Evolutionary conservation across 2,113 vertebrate species (phyloP).

Genomic region (Amblyopsis rosae): DNA sequence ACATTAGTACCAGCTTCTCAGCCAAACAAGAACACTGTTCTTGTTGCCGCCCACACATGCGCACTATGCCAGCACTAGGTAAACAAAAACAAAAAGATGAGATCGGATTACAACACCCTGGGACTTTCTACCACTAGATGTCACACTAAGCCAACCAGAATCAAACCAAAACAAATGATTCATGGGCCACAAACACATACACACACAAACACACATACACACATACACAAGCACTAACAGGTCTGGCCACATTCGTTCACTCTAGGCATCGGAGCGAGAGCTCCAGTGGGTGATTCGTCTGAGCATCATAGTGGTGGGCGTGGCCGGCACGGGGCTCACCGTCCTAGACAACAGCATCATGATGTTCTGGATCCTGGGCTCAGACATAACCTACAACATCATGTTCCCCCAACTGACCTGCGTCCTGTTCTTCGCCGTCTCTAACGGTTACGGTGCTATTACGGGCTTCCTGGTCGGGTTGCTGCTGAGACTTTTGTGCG

Average conservation of each 20-base stretch:
- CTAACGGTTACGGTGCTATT: conserved; percentile 77
- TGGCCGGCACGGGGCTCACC: conserved; percentile 69
- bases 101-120: too few relatives aligned
- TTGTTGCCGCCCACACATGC: too few relatives aligned
- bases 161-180: too few relatives aligned
- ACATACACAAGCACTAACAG: too few relatives aligned
- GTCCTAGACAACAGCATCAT: conserved; percentile 76
- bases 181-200: too few relatives aligned
- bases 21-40: too few relatives aligned
- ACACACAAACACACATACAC: too few relatives aligned
- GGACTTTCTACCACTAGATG: too few relatives aligned
- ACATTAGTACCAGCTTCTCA: too few relatives aligned
- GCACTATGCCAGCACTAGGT: too few relatives aligned
- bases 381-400: conserved; percentile 78
- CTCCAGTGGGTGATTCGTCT: conserved; percentile 78
- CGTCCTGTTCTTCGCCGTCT: conserved; percentile 64
- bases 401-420: conserved; percentile 82
- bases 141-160: too few relatives aligned
- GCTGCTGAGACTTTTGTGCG: conserved; percentile 75
- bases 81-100: too few relatives aligned
- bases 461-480: conserved; percentile 72
- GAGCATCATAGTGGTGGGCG: conserved; percentile 74
- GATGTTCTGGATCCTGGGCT: conserved; percentile 79
- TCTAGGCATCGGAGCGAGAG: conserved; percentile 78
- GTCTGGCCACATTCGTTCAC: conserved; percentile 4